phyloP scores from a whole-genome alignment of 2,888 invertebrate genomes.

The Thyatira batis region DNA sequence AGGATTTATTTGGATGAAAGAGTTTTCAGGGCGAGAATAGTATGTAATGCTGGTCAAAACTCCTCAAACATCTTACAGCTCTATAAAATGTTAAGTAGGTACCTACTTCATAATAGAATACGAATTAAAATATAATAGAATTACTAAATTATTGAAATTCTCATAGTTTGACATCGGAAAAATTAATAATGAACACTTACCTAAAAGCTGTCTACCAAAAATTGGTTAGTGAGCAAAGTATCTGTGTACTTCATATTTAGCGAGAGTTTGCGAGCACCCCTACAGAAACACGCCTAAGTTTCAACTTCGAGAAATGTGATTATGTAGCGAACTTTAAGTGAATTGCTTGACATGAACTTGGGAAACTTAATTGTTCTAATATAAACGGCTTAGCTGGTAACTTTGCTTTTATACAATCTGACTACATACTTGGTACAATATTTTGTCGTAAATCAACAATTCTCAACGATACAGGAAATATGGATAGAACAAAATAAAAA shows the following conservation, averaged over 20 bases:
- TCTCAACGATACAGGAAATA: neutral
- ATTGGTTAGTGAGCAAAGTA: conserved; percentile 42
- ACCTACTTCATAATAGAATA: no score
- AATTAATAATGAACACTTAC: conserved; percentile 43
- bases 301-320: conserved; percentile 65
- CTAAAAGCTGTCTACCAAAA: conserved; percentile 38
- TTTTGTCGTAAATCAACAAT: neutral
- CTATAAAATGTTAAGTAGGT: no score
- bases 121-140: no score
- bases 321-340: conserved; percentile 71
- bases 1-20: no score
- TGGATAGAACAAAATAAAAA: conserved; percentile 15
- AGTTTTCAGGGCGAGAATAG: no score
- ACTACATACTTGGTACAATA: conserved; percentile 16
- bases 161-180: conserved; percentile 7
- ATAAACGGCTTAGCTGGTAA: conserved; percentile 64
- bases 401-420: conserved; percentile 59
- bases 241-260: conserved; percentile 49
- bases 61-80: no score
- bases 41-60: no score
- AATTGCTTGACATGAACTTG: conserved; percentile 72
- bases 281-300: conserved; percentile 50
- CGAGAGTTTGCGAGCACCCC: conserved; percentile 33
- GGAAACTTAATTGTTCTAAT: conserved; percentile 70
- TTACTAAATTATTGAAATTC: conserved; percentile 17